These are phyloP conservation scores for Gallinago undulata DNA, from an alignment of 2,113 vertebrate genomes.

Conservation along the genomic window DNA sequence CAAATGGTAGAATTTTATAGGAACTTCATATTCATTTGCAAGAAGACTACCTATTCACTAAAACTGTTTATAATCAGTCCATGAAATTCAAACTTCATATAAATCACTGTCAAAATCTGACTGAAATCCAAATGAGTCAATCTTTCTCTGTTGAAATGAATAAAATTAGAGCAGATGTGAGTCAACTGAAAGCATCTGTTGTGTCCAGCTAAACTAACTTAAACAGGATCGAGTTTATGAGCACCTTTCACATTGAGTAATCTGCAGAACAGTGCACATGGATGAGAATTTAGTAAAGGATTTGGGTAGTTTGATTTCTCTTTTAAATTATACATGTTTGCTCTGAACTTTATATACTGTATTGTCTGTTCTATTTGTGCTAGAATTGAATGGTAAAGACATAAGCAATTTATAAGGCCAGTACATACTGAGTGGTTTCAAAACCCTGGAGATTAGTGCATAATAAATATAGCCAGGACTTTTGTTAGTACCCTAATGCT, in stretches of 20 bases:
- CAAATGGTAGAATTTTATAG: not conserved
- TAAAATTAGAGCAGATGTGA: constrained; percentile 3
- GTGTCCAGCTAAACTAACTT: not conserved
- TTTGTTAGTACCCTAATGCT: not conserved
- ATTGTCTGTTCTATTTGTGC: constrained; percentile 31
- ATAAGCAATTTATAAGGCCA: constrained; percentile 42
- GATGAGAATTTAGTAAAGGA: not conserved
- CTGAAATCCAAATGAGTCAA: constrained; percentile 26
- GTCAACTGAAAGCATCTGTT: constrained; percentile 20
- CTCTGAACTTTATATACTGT: constrained; percentile 8
- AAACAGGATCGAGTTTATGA: not conserved
- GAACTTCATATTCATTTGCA: not conserved
- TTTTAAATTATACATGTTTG: constrained; percentile 19
- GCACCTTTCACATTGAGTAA: not conserved
- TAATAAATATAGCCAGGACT: constrained; percentile 11
- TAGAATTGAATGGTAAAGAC: constrained; percentile 33
- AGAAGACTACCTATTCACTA: not conserved
- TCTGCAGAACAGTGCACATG: not conserved
- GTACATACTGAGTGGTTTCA: constrained; percentile 4
- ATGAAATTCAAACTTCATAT: not conserved
- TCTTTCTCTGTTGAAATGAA: not conserved
- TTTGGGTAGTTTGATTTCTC: not conserved
- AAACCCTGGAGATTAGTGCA: not conserved
- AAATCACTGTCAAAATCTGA: constrained; percentile 34
- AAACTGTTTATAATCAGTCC: not conserved